Conservation (phyloP, 2,888 invertebrate genomes). For the Drosophila macrothrix region DNA sequence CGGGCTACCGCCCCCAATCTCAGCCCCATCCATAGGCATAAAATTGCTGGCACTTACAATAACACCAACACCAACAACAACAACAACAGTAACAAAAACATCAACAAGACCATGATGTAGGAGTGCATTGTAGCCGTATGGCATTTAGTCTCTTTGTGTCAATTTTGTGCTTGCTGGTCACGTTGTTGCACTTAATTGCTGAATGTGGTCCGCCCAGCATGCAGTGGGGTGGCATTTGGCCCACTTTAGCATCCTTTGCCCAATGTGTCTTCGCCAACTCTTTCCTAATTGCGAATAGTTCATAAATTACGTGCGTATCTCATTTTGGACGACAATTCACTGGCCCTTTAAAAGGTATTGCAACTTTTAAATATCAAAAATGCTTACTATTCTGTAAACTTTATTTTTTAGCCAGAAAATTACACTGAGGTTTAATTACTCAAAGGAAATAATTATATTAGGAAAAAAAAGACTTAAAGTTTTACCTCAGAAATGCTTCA, state of each 20-base stretch:
- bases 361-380: neutral
- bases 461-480: neutral
- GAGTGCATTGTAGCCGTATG: slow-evolving; percentile 10
- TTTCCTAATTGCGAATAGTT: slow-evolving; percentile 28
- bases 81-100: neutral
- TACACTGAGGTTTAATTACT: neutral
- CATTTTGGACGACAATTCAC: slow-evolving; percentile 5
- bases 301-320: slow-evolving; percentile 31
- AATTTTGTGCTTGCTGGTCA: slow-evolving; percentile 64
- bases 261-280: slow-evolving; percentile 6
- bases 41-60: slow-evolving; percentile 1
- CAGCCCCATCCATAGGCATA: neutral
- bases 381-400: too few relatives aligned
- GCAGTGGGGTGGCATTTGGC: slow-evolving; percentile 1
- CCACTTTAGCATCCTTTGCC: neutral
- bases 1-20: neutral
- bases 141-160: slow-evolving; percentile 3
- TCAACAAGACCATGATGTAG: neutral
- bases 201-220: slow-evolving; percentile 46
- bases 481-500: neutral
- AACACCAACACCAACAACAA: neutral
- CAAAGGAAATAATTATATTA: neutral
- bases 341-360: neutral
- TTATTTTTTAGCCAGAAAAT: neutral
- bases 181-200: slow-evolving; percentile 76